Evolutionary conservation across 92 coral and sea anemone species (phyloP).

Genomic region (Parazoanthus swiftii): DNA sequence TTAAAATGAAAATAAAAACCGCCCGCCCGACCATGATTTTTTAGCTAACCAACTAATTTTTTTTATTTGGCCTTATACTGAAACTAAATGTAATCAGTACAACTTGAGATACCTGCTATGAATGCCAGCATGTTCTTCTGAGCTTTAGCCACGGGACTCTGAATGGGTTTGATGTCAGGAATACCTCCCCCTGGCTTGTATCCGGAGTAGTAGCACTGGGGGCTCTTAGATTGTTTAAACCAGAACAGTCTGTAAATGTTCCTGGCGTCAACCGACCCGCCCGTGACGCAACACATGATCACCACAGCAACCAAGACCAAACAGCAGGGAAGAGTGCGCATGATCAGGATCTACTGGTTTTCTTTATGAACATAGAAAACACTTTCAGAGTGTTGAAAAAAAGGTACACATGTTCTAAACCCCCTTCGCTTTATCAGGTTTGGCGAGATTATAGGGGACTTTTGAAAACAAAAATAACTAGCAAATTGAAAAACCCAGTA

Average conservation of each 20-base stretch:
- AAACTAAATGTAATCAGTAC: background rate
- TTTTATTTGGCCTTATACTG: too few species aligned
- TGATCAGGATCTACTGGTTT: background rate
- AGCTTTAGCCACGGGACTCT: background rate
- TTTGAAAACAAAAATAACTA: too few species aligned
- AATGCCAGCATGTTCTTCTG: background rate
- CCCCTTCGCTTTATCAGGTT: too few species aligned
- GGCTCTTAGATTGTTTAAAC: background rate
- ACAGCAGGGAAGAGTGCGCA: background rate
- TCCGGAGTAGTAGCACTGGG: background rate
- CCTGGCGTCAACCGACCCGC: background rate
- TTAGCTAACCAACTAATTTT: too few species aligned
- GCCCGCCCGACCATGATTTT: too few species aligned
- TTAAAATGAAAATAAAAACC: too few species aligned
- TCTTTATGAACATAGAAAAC: background rate
- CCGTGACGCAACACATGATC: background rate
- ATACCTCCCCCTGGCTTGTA: constrained; percentile 10
- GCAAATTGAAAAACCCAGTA: too few species aligned
- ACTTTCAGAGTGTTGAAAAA: too few species aligned
- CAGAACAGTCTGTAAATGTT: background rate
- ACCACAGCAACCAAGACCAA: background rate
- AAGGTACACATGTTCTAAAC: too few species aligned
- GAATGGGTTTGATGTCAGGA: constrained; percentile 3
- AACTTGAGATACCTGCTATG: background rate
- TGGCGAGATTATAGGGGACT: too few species aligned